Conservation (phyloP, 2,888 invertebrate genomes). For the Piscicola geometra region DNA sequence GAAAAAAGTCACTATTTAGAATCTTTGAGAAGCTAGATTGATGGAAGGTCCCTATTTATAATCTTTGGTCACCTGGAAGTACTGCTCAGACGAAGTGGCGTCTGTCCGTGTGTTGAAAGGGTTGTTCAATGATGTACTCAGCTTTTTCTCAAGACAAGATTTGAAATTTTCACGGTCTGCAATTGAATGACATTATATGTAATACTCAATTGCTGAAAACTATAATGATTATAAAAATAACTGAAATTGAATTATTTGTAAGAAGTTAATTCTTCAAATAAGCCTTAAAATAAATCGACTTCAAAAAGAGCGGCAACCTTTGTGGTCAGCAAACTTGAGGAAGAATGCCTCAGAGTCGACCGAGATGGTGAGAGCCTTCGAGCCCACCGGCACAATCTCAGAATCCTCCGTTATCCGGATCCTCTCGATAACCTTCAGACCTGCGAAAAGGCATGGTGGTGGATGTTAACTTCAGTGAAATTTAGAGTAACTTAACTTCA, state of each 20-base stretch:
- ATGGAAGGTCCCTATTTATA: too few relatives aligned
- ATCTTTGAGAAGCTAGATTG: too few relatives aligned
- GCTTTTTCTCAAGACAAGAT: constrained; percentile 68
- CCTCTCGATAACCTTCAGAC: not conserved
- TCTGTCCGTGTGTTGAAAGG: constrained; percentile 89
- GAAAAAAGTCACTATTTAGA: too few relatives aligned
- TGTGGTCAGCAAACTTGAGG: constrained; percentile 61
- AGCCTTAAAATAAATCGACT: too few relatives aligned
- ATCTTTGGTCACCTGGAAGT: constrained; percentile 80
- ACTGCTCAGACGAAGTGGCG: constrained; percentile 94
- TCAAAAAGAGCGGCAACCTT: constrained; percentile 23
- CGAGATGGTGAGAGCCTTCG: constrained; percentile 68
- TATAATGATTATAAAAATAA: too few relatives aligned
- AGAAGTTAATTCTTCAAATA: too few relatives aligned
- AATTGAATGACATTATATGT: too few relatives aligned
- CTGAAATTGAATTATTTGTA: too few relatives aligned
- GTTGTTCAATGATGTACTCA: constrained; percentile 41
- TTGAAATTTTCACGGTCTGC: constrained; percentile 28
- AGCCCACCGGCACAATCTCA: constrained; percentile 59
- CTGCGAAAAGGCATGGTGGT: too few relatives aligned
- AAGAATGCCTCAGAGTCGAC: constrained; percentile 70
- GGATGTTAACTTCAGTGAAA: too few relatives aligned
- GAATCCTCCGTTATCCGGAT: constrained; percentile 32
- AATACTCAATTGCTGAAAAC: too few relatives aligned
- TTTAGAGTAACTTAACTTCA: too few relatives aligned